A percentile compares a stretch with the other conserved stretches of the same genome.
Conservation (phyloP, 92 coral and sea anemone species). For the Chrysogorgia sp. region DNA sequence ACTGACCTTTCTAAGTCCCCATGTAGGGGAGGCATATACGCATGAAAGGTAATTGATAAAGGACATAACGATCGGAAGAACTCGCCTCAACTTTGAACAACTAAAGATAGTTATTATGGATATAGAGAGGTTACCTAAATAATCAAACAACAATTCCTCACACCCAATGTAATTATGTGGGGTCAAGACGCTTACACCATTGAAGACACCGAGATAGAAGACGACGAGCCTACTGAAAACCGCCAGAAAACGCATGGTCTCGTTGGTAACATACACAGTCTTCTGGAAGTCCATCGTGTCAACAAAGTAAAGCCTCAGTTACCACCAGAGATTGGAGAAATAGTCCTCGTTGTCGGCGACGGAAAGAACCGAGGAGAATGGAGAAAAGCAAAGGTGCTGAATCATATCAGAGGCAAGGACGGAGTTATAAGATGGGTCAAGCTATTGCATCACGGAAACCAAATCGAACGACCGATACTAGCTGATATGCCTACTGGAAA, state of each 20-base stretch:
- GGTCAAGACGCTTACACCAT: constrained; percentile 20
- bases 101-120: constrained; percentile 42
- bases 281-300: no score
- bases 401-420: constrained; percentile 49
- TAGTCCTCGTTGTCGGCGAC: constrained; percentile 52
- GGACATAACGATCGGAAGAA: constrained; percentile 56
- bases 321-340: constrained; percentile 51
- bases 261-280: background rate
- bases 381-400: constrained; percentile 13
- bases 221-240: constrained; percentile 15
- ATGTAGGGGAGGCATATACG: constrained; percentile 70
- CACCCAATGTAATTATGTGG: constrained; percentile 27
- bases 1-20: constrained; percentile 64
- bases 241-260: constrained; percentile 14
- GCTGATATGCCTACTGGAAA: no score
- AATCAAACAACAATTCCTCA: constrained; percentile 30
- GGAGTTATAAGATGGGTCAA: constrained; percentile 45
- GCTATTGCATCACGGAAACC: constrained; percentile 46
- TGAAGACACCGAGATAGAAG: background rate
- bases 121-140: constrained; percentile 59
- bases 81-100: constrained; percentile 46
- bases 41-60: constrained; percentile 54
- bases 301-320: constrained; percentile 16
- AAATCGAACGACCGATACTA: constrained; percentile 51
- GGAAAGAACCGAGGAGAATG: constrained; percentile 33